phyloP scores from a whole-genome alignment of 2,113 vertebrate species.

The Malurus elegans region DNA sequence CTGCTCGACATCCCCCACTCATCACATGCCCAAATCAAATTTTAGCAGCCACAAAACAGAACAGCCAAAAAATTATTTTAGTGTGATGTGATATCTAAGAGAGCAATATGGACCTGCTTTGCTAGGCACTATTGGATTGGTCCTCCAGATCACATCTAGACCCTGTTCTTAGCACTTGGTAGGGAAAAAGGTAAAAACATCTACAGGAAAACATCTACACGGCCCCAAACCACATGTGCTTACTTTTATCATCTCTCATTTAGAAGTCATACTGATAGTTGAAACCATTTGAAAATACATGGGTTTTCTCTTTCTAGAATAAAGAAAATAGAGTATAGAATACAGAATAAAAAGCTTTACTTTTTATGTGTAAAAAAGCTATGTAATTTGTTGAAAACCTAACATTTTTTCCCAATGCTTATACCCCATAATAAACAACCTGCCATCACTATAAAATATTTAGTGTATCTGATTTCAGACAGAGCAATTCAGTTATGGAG shows the following conservation, averaged over 20 bases:
- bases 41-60: not conserved
- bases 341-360: not conserved
- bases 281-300: not conserved
- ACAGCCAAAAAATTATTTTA: not conserved
- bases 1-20: not conserved
- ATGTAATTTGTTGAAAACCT: not conserved
- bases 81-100: not conserved
- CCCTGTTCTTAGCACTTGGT: not conserved
- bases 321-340: not conserved
- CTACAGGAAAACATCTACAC: not conserved
- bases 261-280: not conserved
- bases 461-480: not conserved
- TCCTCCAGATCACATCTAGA: not conserved
- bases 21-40: not conserved
- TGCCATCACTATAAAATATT: not conserved
- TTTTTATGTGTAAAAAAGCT: not conserved
- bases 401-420: not conserved
- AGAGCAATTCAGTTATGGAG: not conserved
- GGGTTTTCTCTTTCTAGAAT: not conserved
- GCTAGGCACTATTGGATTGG: not conserved
- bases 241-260: not conserved
- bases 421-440: not conserved
- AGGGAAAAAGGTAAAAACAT: not conserved
- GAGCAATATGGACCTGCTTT: not conserved
- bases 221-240: accelerated